A percentile compares a stretch with the other conserved stretches of the same genome.
Evolutionary conservation across 2,888 invertebrate genomes (phyloP).

Genomic region (Subacronicta megacephala): DNA sequence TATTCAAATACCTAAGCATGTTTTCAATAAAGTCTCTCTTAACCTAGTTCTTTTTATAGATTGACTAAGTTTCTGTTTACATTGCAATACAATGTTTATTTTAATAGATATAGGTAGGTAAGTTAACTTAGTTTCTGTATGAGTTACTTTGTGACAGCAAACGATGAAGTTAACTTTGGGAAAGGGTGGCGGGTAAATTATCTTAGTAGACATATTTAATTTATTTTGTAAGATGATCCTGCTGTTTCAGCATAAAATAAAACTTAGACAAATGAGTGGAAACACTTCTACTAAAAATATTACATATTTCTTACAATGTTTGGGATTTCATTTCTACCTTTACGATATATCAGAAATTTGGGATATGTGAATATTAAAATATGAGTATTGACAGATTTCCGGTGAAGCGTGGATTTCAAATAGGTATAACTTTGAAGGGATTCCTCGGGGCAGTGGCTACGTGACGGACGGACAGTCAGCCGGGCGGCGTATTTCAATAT

Average conservation of each 20-base stretch:
- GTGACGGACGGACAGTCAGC: slow-evolving; percentile 77
- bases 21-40: neutral
- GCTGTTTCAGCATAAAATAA: neutral
- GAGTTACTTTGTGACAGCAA: slow-evolving; percentile 17
- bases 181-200: slow-evolving; percentile 62
- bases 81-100: neutral
- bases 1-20: slow-evolving; percentile 15
- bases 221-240: slow-evolving; percentile 8
- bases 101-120: neutral
- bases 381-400: slow-evolving; percentile 74
- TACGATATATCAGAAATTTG: slow-evolving; percentile 53
- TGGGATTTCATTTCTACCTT: slow-evolving; percentile 50
- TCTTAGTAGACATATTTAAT: slow-evolving; percentile 10
- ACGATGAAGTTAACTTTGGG: slow-evolving; percentile 50
- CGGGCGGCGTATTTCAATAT: slow-evolving; percentile 85
- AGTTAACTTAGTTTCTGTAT: neutral
- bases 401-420: slow-evolving; percentile 78
- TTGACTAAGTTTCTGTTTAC: neutral
- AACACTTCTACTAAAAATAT: slow-evolving; percentile 5
- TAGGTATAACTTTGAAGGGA: slow-evolving; percentile 77
- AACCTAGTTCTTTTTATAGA: neutral
- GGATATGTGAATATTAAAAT: slow-evolving; percentile 66
- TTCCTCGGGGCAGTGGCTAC: slow-evolving; percentile 76
- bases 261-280: neutral
- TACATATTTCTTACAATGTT: slow-evolving; percentile 32